Percentiles rank a stretch among this genome's conserved stretches.
These are phyloP conservation scores for Nestor notabilis DNA, from an alignment of 2,113 vertebrate genomes.

Conservation along the genomic window DNA sequence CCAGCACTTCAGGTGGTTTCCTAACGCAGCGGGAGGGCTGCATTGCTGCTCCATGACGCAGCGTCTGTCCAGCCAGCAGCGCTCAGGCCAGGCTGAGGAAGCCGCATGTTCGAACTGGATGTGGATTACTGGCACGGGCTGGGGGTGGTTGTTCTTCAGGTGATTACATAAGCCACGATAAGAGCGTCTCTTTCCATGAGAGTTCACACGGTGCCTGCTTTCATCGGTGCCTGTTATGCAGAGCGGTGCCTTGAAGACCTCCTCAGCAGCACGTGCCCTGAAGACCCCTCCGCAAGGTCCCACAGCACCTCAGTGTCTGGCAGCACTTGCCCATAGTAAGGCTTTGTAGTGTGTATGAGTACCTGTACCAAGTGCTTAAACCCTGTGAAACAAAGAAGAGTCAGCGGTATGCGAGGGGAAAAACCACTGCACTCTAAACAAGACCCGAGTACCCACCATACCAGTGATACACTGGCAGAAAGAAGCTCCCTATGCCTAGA, in stretches of 20 bases:
- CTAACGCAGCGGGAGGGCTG: background rate
- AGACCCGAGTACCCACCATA: background rate
- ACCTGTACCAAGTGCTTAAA: background rate
- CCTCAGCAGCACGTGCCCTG: background rate
- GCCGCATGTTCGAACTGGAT: background rate
- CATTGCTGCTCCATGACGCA: background rate
- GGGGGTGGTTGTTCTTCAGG: background rate
- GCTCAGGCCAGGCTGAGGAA: background rate
- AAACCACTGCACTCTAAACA: background rate
- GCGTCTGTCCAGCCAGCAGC: background rate
- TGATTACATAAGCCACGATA: background rate
- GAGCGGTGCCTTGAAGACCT: background rate
- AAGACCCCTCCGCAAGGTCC: background rate
- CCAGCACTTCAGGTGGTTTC: background rate
- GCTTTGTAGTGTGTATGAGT: fast-evolving
- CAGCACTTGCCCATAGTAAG: background rate
- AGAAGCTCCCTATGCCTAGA: background rate
- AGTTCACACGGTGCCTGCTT: background rate
- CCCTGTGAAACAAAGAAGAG: background rate
- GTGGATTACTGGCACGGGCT: background rate
- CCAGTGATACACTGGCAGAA: background rate
- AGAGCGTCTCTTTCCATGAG: background rate
- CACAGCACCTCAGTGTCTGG: background rate
- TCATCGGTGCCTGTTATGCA: background rate
- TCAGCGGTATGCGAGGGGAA: background rate